A percentile compares a stretch with the other conserved stretches of the same genome.
Conservation (phyloP, 1,140 invertebrate genomes). For the Orius laevigatus region DNA sequence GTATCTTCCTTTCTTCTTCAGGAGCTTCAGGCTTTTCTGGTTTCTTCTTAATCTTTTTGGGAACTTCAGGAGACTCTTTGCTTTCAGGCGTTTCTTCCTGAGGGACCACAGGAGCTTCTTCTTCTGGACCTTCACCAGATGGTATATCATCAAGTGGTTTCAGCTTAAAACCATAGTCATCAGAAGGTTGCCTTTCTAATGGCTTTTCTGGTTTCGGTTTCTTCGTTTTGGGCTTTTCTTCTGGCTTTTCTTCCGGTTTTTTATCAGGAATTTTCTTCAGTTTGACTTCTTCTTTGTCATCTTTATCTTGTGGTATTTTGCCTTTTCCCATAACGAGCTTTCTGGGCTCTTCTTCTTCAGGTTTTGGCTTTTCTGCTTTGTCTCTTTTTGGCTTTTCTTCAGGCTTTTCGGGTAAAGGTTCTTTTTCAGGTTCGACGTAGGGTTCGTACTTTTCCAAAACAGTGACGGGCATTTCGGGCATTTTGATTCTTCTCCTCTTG, state of each 20-base stretch:
- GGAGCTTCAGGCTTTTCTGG: slow-evolving; percentile 17
- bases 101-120: neutral
- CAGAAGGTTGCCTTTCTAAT: slow-evolving; percentile 17
- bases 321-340: slow-evolving; percentile 20
- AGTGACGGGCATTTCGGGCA: slow-evolving; percentile 26
- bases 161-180: slow-evolving; percentile 18
- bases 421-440: slow-evolving; percentile 14
- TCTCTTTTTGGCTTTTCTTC: slow-evolving; percentile 25
- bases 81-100: slow-evolving; percentile 20
- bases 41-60: slow-evolving; percentile 20
- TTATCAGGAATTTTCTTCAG: slow-evolving; percentile 15
- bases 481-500: slow-evolving; percentile 31
- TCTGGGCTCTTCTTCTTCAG: slow-evolving; percentile 26
- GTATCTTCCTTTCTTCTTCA: slow-evolving; percentile 28
- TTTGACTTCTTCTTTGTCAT: slow-evolving; percentile 17
- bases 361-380: slow-evolving; percentile 27
- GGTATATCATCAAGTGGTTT: slow-evolving; percentile 21
- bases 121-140: slow-evolving; percentile 17
- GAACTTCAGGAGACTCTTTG: slow-evolving; percentile 20
- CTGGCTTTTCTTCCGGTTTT: slow-evolving; percentile 11
- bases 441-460: slow-evolving; percentile 34
- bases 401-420: slow-evolving; percentile 14
- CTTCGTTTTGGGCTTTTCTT: slow-evolving; percentile 17
- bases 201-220: slow-evolving; percentile 18
- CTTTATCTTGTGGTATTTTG: slow-evolving; percentile 19